Base-by-base conservation (phyloP, 2,797 vertebrate genomes). In the Sciurus vulgaris region DNA sequence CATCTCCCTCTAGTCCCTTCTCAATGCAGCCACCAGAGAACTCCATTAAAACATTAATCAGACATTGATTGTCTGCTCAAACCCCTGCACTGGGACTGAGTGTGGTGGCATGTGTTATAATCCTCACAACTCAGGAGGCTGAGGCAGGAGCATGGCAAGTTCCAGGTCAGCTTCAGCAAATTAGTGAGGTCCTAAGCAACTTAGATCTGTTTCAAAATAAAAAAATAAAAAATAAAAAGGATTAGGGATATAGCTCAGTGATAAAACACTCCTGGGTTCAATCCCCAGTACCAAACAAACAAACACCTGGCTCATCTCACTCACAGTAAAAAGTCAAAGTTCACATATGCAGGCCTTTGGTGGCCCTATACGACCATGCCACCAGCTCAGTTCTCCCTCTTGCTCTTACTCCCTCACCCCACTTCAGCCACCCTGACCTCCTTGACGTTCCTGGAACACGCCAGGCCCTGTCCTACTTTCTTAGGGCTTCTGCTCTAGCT, bases 301-400 rank as follows among this genome's bases (percentile, higher is more conserved):
- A 59, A 59, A 59, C 51, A 17, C 22, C 20, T 28, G 14, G 63
- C 69, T 38, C 54, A 78, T 51, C 61, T n/a, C 33, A 38, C 38
- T 38, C 47, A 38, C 18, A 73, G 79, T 47, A 15, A 86, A 72
- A 85, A 72, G 26, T 7, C 65, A 22, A 41, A 49, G 44, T 59
- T 70, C 83, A n/a, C 2, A n/a, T 17, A 12, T 30, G 17, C 15
- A 1, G 76, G 10, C 51, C 72, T 33, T 30, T 1, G 0, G 17
- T 35, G n/a, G 13, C 59, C 41, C 5, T 17, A 4, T 13, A 59
- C 12, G 30, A 9, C n/a, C 44, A 14, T 10, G 26, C 44, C 28
- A 24, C 70, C n/a, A 3, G 3, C 14, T 10, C 9, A 3, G 2
- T 11, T 38, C 41, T 26, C 28, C 24, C 84, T 81, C 47, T 44